phyloP scores from a whole-genome alignment of 2,113 vertebrate species.

The Gopherus evgoodei region DNA sequence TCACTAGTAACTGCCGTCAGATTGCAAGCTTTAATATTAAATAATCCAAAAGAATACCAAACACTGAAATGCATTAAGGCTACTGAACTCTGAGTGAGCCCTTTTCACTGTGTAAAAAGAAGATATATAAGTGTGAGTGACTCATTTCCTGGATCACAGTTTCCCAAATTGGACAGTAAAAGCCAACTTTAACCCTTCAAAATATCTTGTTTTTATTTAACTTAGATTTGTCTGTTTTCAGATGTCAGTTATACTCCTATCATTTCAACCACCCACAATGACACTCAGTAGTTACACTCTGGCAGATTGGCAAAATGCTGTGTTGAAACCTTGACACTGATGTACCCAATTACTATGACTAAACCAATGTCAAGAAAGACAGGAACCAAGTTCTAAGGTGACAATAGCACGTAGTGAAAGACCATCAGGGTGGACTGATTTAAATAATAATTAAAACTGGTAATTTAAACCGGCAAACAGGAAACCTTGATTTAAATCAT shows the following conservation, averaged over 20 bases:
- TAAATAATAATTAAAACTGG: neutral
- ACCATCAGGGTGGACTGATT: neutral
- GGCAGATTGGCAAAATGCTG: rapidly evolving
- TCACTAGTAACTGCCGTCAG: neutral
- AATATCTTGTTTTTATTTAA: neutral
- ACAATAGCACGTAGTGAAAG: neutral
- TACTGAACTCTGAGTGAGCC: neutral
- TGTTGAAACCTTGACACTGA: neutral
- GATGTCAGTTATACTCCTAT: neutral
- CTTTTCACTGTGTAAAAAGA: neutral
- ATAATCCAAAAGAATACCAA: neutral
- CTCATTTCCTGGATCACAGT: neutral
- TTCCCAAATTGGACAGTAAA: neutral
- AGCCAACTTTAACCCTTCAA: neutral
- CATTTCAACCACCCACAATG: neutral
- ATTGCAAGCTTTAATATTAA: neutral
- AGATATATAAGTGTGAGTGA: neutral
- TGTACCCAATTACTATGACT: rapidly evolving
- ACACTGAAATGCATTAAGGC: neutral
- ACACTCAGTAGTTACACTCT: neutral
- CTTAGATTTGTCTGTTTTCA: neutral
- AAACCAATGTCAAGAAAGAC: rapidly evolving
- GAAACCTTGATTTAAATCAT: neutral
- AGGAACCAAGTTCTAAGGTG: neutral
- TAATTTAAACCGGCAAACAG: neutral